Conservation (phyloP, 2,888 invertebrate species). For the Oegoconia quadripuncta region DNA sequence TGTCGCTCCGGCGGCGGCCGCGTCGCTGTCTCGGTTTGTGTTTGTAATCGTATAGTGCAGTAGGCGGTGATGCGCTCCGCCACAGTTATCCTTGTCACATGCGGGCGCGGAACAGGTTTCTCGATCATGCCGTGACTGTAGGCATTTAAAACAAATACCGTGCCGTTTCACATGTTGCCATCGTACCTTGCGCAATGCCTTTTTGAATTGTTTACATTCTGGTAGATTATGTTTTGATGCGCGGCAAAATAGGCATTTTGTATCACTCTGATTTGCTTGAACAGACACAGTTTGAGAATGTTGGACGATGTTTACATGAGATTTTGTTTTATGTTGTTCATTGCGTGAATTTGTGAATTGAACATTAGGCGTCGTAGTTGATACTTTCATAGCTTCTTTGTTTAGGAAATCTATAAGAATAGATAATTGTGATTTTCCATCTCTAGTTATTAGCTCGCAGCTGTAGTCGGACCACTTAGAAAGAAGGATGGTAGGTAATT, state of each 20-base stretch:
- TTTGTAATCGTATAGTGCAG: constrained; percentile 8
- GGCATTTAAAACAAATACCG: constrained; percentile 9
- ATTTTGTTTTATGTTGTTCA: constrained; percentile 11
- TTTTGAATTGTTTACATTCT: constrained; percentile 21
- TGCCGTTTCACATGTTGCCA: constrained; percentile 16
- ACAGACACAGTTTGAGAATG: too few species aligned
- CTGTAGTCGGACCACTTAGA: constrained; percentile 21
- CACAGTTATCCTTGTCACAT: constrained; percentile 19
- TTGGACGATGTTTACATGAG: background rate
- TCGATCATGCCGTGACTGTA: constrained; percentile 21
- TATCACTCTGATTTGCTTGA: background rate
- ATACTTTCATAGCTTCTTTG: constrained; percentile 15
- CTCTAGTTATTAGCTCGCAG: constrained; percentile 1
- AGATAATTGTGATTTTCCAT: constrained; percentile 8
- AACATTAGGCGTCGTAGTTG: constrained; percentile 4
- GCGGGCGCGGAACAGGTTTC: constrained; percentile 19
- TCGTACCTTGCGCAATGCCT: constrained; percentile 19
- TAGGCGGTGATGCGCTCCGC: constrained; percentile 10
- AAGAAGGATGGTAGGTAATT: constrained; percentile 7
- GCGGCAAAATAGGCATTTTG: constrained; percentile 17
- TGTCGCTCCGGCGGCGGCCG: background rate
- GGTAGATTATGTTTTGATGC: constrained; percentile 14
- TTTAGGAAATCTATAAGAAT: constrained; percentile 17
- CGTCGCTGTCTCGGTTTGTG: background rate
- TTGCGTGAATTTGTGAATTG: background rate